Evolutionary conservation across 2,797 vertebrate genomes (phyloP), one percentile per base, ranked within the genome.

Genomic region (Sparidentex hasta): DNA sequence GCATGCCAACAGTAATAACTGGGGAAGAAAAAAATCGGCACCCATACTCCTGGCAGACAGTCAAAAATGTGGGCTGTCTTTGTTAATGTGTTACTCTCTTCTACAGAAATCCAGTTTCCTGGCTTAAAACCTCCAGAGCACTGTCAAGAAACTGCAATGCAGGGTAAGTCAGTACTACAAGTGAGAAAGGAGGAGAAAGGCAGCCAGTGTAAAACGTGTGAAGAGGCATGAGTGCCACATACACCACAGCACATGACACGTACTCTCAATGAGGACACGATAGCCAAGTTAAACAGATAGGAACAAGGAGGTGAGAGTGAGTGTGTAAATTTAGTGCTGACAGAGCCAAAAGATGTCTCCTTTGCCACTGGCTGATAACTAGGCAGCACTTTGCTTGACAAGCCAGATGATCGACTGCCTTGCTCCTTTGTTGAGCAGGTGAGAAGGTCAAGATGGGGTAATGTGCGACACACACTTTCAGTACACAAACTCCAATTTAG

Each of bases 91-190:
- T 51, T 86, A 54, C 66, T 77, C 66, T 69, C 25, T 65, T 57
- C 11, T 80, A 77, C 55, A 85, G 79, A 71, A 76, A 78, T 14
- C 11, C 64, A 16, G 64, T 75, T 88, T 82, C 51, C 67, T 83
- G 58, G 65, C 71, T 85, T 65, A 54, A 66, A 89, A 73, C 41
- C 80, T 74, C 76, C 58, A 84, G 51, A 86, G 85, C 54, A 58
- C 74, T 82, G 48, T 84, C 76, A 76, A 84, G 67, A 80, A 88
- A 75, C 92, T 92, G 92, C 93, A 94, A 88, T 93, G 91, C 89
- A 89, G 91, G 17, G 63, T 70, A 76, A 75, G 71, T 81, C 83
- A 81, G 74, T 63, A 58, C n/a, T 50, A 69, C 3, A 11, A 70
- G 61, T 25, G 59, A 44, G 76, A 67, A 78, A 55, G 1, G 43